Conservation (phyloP, 2,113 vertebrate genomes). For the Lota lota region DNA sequence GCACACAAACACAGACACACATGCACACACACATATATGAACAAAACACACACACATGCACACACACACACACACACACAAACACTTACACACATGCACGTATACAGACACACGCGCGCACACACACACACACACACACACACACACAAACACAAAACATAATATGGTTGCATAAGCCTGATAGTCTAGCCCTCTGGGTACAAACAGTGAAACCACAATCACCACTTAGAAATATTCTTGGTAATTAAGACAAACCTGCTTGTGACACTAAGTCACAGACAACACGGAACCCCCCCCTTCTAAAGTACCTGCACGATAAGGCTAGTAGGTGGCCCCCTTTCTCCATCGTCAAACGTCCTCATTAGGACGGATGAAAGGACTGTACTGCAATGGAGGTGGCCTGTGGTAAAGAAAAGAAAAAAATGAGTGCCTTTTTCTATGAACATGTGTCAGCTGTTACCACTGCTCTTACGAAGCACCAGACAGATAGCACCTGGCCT, state of each 20-base stretch:
- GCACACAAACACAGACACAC: neutral
- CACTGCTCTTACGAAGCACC: no score
- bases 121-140: constrained; percentile 2
- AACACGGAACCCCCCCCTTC: constrained; percentile 4
- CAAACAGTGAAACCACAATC: constrained; percentile 32
- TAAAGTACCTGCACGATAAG: constrained; percentile 39
- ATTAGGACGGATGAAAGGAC: neutral
- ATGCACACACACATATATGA: constrained; percentile 14
- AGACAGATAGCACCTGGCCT: no score
- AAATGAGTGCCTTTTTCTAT: no score
- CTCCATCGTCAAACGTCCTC: neutral
- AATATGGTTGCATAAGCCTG: constrained; percentile 12
- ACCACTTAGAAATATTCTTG: constrained; percentile 22
- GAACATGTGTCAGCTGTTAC: no score
- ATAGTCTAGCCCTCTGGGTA: constrained; percentile 14
- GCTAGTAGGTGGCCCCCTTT: constrained; percentile 15
- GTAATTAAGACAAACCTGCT: constrained; percentile 14
- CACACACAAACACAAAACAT: constrained; percentile 25
- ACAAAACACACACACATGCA: constrained; percentile 1
- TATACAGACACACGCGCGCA: neutral
- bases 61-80: neutral
- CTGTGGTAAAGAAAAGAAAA: no score
- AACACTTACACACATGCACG: neutral
- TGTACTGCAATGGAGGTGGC: no score
- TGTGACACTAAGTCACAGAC: constrained; percentile 31